These are phyloP conservation scores for Drosophila sp. DNA, from an alignment of 1,140 invertebrate genomes.

Conservation along the genomic window DNA sequence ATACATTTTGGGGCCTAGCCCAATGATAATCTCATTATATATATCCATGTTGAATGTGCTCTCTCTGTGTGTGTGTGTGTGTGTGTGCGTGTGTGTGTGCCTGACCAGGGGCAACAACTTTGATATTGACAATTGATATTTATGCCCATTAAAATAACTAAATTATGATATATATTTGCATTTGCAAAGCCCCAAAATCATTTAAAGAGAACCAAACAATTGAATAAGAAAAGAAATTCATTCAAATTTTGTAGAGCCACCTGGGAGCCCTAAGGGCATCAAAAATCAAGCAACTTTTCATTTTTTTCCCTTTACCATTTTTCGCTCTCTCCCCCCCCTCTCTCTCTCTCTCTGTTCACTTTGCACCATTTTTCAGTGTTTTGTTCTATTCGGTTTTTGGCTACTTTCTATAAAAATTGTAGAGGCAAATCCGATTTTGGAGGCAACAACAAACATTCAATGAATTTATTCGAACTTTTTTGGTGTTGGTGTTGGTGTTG, in stretches of 20 bases:
- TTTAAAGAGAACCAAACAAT: not conserved
- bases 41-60: conserved; percentile 19
- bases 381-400: not conserved
- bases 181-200: not conserved
- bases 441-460: conserved; percentile 45
- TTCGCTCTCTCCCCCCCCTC: not conserved
- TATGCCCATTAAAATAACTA: too few relatives aligned
- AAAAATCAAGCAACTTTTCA: conserved; percentile 8
- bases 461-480: conserved; percentile 60
- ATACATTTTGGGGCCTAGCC: conserved; percentile 34
- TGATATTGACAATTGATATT: not conserved
- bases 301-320: not conserved
- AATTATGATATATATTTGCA: too few relatives aligned
- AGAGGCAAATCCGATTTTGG: conserved; percentile 38
- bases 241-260: conserved; percentile 2
- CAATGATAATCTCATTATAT: conserved; percentile 32
- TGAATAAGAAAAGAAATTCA: not conserved
- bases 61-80: not conserved
- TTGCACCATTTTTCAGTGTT: not conserved
- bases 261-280: conserved; percentile 10
- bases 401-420: conserved; percentile 16
- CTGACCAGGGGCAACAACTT: conserved; percentile 5
- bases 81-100: not conserved
- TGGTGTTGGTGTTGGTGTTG: conserved; percentile 29
- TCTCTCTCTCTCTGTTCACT: not conserved